Conservation (phyloP, 2,113 vertebrate species). For the Microcebus ravelobensis region DNA sequence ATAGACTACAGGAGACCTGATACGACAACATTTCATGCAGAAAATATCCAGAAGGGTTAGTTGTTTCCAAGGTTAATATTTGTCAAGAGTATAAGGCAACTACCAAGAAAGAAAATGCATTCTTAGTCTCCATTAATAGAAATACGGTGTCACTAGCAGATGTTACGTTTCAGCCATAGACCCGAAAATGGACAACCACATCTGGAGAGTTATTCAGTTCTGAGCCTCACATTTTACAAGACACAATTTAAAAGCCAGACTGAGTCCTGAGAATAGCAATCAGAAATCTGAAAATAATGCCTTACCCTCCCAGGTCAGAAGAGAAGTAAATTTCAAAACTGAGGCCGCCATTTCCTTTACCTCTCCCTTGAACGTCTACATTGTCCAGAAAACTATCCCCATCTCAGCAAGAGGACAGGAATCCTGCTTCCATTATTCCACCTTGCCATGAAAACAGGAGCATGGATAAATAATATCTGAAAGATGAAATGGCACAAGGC, state of each 20-base stretch:
- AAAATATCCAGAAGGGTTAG: conserved; percentile 30
- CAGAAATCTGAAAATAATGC: conserved; percentile 53
- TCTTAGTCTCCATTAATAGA: conserved; percentile 50
- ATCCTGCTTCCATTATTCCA: not conserved
- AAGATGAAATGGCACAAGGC: not conserved
- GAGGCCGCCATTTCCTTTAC: not conserved
- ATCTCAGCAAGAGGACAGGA: not conserved
- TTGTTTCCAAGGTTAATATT: conserved; percentile 32
- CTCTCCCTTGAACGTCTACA: not conserved
- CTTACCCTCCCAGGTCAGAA: not conserved
- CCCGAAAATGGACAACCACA: conserved; percentile 15
- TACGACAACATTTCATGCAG: conserved; percentile 51
- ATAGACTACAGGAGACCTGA: not conserved
- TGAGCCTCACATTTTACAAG: conserved; percentile 50
- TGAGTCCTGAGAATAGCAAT: conserved; percentile 41
- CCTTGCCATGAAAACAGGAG: not conserved
- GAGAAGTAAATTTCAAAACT: not conserved
- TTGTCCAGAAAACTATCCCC: not conserved
- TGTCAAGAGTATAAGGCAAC: conserved; percentile 41
- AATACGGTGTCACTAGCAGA: conserved; percentile 30
- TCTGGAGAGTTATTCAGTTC: conserved; percentile 2
- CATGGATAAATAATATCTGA: not conserved
- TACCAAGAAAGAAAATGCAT: conserved; percentile 31
- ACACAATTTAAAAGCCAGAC: conserved; percentile 52
- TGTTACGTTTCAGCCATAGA: not conserved